Conservation (phyloP, 2,888 invertebrate species). For the Sepioteuthis lessoniana region DNA sequence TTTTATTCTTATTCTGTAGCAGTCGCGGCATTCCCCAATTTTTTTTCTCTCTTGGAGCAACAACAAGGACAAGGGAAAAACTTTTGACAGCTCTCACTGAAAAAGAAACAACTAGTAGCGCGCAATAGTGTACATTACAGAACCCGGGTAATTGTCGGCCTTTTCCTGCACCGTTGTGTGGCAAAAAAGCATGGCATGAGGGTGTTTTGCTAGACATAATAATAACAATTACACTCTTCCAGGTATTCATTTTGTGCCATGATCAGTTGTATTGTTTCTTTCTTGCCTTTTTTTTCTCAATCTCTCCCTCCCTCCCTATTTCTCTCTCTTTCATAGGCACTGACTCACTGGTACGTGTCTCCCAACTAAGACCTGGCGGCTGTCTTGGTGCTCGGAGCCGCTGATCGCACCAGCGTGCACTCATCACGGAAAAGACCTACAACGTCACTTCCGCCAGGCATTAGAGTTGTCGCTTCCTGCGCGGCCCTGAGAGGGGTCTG, state of each 20-base stretch:
- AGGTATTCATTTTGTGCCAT: neutral
- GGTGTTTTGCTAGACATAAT: neutral
- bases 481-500: slow-evolving; percentile 10
- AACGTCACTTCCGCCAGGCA: slow-evolving; percentile 41
- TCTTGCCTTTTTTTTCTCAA: neutral
- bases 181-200: neutral
- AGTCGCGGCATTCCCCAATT: neutral
- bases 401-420: slow-evolving; percentile 15
- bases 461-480: slow-evolving; percentile 37
- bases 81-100: neutral
- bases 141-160: neutral
- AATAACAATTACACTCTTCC: neutral
- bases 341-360: slow-evolving; percentile 10
- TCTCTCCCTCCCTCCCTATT: neutral
- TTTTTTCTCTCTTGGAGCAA: neutral
- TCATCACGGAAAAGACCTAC: slow-evolving; percentile 36
- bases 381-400: slow-evolving; percentile 37
- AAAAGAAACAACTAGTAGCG: neutral
- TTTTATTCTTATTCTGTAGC: too few relatives aligned
- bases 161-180: neutral
- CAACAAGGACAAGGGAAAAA: neutral
- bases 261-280: slow-evolving; percentile 34
- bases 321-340: neutral
- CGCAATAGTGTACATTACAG: neutral
- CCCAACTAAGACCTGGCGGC: neutral